Evolutionary conservation across 2,888 invertebrate genomes (phyloP).

Genomic region (Dicycla oo): DNA sequence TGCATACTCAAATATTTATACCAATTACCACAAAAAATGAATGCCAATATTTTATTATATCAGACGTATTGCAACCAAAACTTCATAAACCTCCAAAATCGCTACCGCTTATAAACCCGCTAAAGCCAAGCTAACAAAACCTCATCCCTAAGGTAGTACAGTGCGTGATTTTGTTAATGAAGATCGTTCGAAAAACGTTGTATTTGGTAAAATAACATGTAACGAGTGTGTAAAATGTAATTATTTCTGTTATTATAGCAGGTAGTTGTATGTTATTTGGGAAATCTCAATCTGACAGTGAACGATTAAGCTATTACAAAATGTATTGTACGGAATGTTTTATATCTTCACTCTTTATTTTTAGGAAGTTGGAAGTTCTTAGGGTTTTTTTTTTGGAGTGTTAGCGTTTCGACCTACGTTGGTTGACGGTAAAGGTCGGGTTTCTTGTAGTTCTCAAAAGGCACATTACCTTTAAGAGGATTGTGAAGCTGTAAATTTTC

Average conservation of each 20-base stretch:
- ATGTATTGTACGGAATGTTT: constrained; percentile 36
- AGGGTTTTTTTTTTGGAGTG: not conserved
- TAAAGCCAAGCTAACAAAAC: constrained; percentile 14
- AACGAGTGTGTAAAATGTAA: constrained; percentile 74
- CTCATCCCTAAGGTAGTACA: constrained; percentile 47
- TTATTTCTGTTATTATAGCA: constrained; percentile 72
- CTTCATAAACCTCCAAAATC: not conserved
- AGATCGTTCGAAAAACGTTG: constrained; percentile 79
- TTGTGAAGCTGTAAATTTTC: no score
- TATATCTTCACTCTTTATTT: constrained; percentile 32
- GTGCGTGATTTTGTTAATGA: constrained; percentile 80
- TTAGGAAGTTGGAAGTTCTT: not conserved
- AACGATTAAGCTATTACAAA: constrained; percentile 67
- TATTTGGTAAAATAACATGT: constrained; percentile 78
- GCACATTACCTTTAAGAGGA: no score
- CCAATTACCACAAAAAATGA: not conserved
- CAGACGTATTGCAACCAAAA: not conserved
- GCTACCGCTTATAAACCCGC: constrained; percentile 43
- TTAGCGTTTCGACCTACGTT: not conserved
- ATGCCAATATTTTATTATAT: not conserved
- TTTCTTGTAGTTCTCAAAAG: no score
- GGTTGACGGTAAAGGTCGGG: no score
- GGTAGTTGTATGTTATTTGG: constrained; percentile 51
- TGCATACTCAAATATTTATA: not conserved
- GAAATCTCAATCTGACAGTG: constrained; percentile 60